Conservation (phyloP, 2,888 invertebrate genomes). For the Meiosimyza decipiens region DNA sequence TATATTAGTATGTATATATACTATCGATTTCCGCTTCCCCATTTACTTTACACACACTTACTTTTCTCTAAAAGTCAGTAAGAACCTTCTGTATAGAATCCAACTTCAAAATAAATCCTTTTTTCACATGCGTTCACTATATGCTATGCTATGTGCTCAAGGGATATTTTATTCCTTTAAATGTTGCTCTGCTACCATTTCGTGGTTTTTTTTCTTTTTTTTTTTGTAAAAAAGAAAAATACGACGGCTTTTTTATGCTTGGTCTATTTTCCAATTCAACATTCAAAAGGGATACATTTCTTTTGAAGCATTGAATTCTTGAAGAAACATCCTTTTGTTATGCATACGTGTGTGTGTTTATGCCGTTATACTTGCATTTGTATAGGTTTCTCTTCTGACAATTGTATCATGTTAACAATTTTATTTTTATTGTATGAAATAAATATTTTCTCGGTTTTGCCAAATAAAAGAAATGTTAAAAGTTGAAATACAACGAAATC, state of each 20-base stretch:
- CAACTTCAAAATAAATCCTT: background rate
- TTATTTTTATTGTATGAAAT: conserved; percentile 13
- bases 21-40: too few relatives aligned
- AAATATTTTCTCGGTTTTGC: background rate
- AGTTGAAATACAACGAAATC: conserved; percentile 33
- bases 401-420: conserved; percentile 24
- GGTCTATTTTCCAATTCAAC: conserved; percentile 24
- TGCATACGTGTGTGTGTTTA: background rate
- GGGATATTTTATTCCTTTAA: conserved; percentile 7
- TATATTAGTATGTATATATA: too few relatives aligned
- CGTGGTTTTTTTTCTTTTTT: background rate
- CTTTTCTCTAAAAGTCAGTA: too few relatives aligned
- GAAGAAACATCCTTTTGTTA: too few relatives aligned
- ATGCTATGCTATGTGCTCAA: background rate
- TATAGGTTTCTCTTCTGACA: conserved; percentile 5
- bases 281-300: conserved; percentile 16
- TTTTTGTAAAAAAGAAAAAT: too few relatives aligned
- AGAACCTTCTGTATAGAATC: too few relatives aligned
- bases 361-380: conserved; percentile 2
- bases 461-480: background rate
- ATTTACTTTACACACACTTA: too few relatives aligned
- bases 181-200: background rate
- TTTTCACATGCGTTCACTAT: background rate
- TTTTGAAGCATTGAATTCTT: too few relatives aligned
- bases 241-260: conserved; percentile 14